phyloP scores from a whole-genome alignment of 2,797 vertebrate species.

The Lophura swinhoii region DNA sequence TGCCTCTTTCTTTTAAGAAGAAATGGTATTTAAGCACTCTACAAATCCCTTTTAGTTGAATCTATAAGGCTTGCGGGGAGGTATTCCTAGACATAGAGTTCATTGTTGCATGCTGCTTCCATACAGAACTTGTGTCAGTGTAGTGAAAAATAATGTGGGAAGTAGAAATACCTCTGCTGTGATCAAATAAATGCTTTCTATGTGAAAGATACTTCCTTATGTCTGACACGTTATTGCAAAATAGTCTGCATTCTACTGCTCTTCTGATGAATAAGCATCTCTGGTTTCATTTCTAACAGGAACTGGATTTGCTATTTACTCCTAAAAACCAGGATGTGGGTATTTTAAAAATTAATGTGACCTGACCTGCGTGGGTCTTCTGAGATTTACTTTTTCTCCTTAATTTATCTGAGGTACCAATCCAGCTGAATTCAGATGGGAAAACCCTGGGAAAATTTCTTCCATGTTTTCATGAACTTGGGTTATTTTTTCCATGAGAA shows the following conservation, averaged over 20 bases:
- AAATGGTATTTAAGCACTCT: neutral
- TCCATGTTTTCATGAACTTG: neutral
- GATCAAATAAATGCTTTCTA: neutral
- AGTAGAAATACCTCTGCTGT: neutral
- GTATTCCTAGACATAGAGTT: neutral
- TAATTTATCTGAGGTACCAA: neutral
- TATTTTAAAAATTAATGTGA: conserved; percentile 54
- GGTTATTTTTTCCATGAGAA: neutral
- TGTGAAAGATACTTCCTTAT: neutral
- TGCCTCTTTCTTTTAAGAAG: neutral
- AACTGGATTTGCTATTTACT: neutral
- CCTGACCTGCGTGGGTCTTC: neutral
- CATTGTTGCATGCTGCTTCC: neutral
- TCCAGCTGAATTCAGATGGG: neutral
- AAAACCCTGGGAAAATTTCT: neutral
- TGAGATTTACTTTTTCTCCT: neutral
- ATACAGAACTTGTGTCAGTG: neutral
- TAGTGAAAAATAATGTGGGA: neutral
- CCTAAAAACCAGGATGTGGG: conserved; percentile 3
- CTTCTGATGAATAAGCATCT: conserved; percentile 49
- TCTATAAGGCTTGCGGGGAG: neutral
- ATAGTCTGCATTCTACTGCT: neutral
- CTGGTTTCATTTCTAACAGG: neutral
- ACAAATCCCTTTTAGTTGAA: neutral
- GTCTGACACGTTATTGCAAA: neutral